Percentiles rank a stretch among this genome's conserved stretches.
phyloP scores from a whole-genome alignment of 2,113 vertebrate species.

The Ciconia boyciana region DNA sequence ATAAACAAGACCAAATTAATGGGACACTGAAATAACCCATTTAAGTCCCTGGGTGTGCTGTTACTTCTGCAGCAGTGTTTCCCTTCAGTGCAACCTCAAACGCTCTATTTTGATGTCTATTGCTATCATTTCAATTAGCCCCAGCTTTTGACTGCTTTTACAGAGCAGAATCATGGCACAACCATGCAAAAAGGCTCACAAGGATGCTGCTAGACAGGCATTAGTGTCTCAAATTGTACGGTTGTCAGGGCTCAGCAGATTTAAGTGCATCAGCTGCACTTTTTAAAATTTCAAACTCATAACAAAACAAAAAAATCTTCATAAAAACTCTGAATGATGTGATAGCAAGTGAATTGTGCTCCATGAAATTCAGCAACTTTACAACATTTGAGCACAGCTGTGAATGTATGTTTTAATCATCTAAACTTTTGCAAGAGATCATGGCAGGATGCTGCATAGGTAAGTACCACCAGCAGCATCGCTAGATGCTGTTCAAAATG shows the following conservation, averaged over 20 bases:
- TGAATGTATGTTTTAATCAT: fast-evolving
- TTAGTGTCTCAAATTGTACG: background rate
- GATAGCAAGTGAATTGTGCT: background rate
- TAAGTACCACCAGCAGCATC: background rate
- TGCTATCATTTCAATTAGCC: background rate
- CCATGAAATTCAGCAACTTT: background rate
- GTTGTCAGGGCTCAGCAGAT: background rate
- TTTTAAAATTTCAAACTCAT: background rate
- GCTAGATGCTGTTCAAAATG: background rate
- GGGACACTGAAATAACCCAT: background rate
- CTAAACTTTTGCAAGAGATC: background rate
- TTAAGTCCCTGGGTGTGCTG: background rate
- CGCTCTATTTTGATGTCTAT: background rate
- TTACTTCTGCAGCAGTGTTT: background rate
- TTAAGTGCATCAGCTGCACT: background rate
- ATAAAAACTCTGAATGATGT: fast-evolving
- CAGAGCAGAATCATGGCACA: background rate
- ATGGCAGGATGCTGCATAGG: background rate
- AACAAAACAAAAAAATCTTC: background rate
- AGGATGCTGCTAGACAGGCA: background rate
- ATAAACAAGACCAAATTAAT: background rate
- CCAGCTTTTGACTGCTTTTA: background rate
- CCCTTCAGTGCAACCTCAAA: background rate
- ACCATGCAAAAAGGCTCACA: fast-evolving
- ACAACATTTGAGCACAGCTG: background rate